phyloP scores from a whole-genome alignment of 2,113 vertebrate genomes.

The Neodon shergylaensis region DNA sequence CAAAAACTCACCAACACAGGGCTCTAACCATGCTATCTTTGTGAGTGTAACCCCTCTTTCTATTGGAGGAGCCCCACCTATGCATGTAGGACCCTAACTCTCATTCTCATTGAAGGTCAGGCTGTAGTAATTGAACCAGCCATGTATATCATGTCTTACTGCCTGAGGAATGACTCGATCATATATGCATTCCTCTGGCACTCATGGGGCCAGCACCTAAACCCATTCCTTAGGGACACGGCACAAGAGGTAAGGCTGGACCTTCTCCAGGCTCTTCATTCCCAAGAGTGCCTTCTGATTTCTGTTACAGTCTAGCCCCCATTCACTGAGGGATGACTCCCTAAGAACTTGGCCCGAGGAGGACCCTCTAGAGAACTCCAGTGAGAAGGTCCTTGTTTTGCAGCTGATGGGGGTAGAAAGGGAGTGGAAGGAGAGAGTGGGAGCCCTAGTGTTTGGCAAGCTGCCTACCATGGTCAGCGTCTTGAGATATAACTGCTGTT shows the following conservation, averaged over 20 bases:
- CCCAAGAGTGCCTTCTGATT: background rate
- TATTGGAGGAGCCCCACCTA: background rate
- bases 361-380: background rate
- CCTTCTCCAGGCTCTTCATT: too few species aligned
- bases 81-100: background rate
- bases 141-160: fast-evolving
- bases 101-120: background rate
- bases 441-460: too few species aligned
- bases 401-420: background rate
- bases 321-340: background rate
- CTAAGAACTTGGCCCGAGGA: background rate
- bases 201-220: background rate
- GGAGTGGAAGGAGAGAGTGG: background rate
- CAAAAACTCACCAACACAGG: background rate
- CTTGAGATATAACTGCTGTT: background rate
- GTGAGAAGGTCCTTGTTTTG: background rate
- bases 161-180: background rate
- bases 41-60: background rate
- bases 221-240: background rate
- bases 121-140: background rate
- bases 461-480: background rate
- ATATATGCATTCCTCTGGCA: background rate
- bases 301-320: background rate
- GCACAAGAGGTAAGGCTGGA: too few species aligned
- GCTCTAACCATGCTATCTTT: background rate